Conservation (phyloP, 2,113 vertebrate genomes). For the Protobothrops mucrosquamatus region DNA sequence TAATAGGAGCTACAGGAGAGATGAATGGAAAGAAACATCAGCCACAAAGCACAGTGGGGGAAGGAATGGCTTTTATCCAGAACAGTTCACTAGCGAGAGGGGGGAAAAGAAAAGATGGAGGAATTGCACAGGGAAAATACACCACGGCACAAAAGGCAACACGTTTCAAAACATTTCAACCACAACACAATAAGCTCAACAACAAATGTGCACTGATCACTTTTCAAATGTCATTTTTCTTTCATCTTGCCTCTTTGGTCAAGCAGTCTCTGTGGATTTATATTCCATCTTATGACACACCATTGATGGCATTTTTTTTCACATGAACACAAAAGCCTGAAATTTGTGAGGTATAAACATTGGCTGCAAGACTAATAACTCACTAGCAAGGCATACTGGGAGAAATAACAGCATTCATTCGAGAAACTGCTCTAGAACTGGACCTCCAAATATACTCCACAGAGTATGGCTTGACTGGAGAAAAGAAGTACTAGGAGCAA, state of each 20-base stretch:
- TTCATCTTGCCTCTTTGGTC: constrained; percentile 1
- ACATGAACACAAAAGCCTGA: not conserved
- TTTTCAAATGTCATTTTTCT: not conserved
- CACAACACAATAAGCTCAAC: not conserved
- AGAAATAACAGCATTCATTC: not conserved
- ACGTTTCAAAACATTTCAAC: not conserved
- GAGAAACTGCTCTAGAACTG: not conserved
- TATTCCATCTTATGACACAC: not conserved
- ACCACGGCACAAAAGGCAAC: not conserved
- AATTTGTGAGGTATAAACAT: not conserved
- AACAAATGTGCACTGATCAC: not conserved
- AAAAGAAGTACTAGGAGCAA: not conserved
- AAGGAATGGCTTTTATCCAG: not conserved
- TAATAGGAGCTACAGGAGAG: not conserved
- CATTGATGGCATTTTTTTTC: not conserved
- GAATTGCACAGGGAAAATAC: not conserved
- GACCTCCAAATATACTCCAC: not conserved
- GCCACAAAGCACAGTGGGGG: not conserved
- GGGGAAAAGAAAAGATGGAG: not conserved
- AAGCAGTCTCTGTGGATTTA: not conserved
- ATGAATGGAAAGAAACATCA: not conserved
- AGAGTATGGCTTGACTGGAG: not conserved
- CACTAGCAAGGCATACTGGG: not conserved
- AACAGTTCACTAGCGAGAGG: too few species aligned
- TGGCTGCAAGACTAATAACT: not conserved